phyloP scores from a whole-genome alignment of 2,888 invertebrate genomes.

The Salpingus planirostris region DNA sequence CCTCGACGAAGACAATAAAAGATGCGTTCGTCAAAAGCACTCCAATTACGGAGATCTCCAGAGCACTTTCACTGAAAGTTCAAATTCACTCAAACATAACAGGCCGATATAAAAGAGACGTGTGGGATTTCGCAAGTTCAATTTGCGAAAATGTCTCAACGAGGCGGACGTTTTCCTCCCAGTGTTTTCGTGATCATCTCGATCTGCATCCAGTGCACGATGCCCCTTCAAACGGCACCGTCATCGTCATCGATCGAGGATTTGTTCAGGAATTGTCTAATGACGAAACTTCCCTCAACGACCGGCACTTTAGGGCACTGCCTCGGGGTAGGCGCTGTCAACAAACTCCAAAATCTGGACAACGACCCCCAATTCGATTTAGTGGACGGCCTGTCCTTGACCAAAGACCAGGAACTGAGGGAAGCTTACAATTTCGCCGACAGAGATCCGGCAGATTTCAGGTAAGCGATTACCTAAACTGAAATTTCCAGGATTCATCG shows the following conservation, averaged over 20 bases:
- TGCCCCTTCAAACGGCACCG: too few species aligned
- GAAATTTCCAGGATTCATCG: too few species aligned
- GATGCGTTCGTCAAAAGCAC: too few species aligned
- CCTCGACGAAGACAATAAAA: too few species aligned
- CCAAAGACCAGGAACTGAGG: slow-evolving; percentile 53
- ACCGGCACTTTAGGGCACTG: slow-evolving; percentile 54
- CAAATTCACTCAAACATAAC: slow-evolving; percentile 26
- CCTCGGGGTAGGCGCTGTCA: slow-evolving; percentile 60
- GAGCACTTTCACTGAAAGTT: slow-evolving; percentile 30
- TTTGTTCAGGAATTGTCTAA: slow-evolving; percentile 43
- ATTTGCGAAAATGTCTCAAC: slow-evolving; percentile 22
- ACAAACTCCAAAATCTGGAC: slow-evolving; percentile 56
- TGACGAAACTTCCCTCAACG: too few species aligned
- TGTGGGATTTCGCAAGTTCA: slow-evolving; percentile 20
- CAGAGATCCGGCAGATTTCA: slow-evolving; percentile 65
- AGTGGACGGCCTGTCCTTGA: slow-evolving; percentile 54
- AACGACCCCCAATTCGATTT: slow-evolving; percentile 58
- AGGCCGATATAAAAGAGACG: slow-evolving; percentile 24
- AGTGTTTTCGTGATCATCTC: too few species aligned
- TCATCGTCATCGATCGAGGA: slow-evolving; percentile 20
- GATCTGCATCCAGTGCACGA: too few species aligned
- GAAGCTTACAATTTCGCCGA: slow-evolving; percentile 59
- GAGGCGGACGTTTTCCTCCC: too few species aligned
- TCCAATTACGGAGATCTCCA: slow-evolving; percentile 16
- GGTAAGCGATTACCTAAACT: slow-evolving; percentile 42